Evolutionary conservation across 2,888 invertebrate genomes (phyloP).

Genomic region (Thumatha senex): DNA sequence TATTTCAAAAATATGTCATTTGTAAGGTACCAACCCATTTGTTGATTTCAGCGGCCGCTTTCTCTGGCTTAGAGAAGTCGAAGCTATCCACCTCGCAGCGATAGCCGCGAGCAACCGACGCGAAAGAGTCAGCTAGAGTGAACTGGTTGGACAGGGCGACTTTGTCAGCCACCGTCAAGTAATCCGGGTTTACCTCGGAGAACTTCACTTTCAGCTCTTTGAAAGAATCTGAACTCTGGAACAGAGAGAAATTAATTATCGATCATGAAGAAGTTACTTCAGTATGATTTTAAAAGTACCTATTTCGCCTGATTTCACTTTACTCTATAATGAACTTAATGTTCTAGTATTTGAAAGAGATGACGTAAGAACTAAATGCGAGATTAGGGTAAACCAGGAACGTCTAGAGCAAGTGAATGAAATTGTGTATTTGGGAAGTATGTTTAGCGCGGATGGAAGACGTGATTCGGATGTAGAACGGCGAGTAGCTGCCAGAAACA

Average conservation of each 20-base stretch:
- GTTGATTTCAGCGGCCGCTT: conserved; percentile 44
- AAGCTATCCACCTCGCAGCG: conserved; percentile 43
- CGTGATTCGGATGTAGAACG: no score
- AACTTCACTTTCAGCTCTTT: conserved; percentile 37
- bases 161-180: conserved; percentile 52
- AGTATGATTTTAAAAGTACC: not conserved
- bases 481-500: no score
- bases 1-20: no score
- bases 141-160: conserved; percentile 42
- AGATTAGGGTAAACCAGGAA: no score
- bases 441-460: no score
- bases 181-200: conserved; percentile 40
- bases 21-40: conserved; percentile 19
- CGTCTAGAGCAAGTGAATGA: no score
- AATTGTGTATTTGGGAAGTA: no score
- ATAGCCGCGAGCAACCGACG: conserved; percentile 31
- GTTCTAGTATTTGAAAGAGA: no score
- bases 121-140: conserved; percentile 37
- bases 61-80: conserved; percentile 35
- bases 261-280: not conserved
- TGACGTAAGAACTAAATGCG: no score
- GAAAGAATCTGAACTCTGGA: conserved; percentile 42
- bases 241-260: not conserved
- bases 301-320: no score
- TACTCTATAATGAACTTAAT: no score